Base-by-base conservation (phyloP, 2,888 invertebrate genomes). In the Quadroppia sp. region DNA sequence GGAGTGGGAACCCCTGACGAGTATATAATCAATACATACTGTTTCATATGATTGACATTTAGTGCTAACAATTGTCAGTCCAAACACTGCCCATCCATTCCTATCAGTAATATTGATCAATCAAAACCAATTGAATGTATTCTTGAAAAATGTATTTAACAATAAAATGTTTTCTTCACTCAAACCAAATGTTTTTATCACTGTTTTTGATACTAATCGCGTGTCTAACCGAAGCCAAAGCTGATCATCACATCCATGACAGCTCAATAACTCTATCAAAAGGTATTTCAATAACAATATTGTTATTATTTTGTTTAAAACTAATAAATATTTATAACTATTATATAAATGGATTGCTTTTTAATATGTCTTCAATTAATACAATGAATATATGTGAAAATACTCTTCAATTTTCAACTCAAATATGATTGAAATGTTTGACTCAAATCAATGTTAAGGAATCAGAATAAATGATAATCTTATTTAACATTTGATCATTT, bases 201-300 rank as follows among this genome's bases (percentile, higher is more conserved):
- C 32, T 61, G 59, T 61, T 61, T 61, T 30, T 61, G 6, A 32
- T 32, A 11, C 30, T 61, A 7, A 13, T 61, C 2, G 1, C 17
- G 0, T 30, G 30, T 6, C n/a, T 32, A 61, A 4, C 11, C 25
- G 32, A 61, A 30, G n/a, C 59, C 6, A 30, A 28, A 61, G 59
- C 59, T 61, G 30, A 61, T 17, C 59, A 30, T 61, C 59, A 30
- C 30, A 61, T 17, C 32, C 3, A 0, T 61, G 59, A 61, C 59
- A 61, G 59, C 59, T 61, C 59, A 61, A 61, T 30, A 61, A 32
- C 59, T 61, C n/a, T 32, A 32, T 32, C 59, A 61, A 11, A 32
- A 61, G 59, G 59, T 61, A 61, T 61, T 28, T 23, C 7, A 28
- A 2, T 25, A 15, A n/a, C 15, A 25, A 25, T 53, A 53, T 9